Base-by-base conservation (phyloP, 1,140 invertebrate genomes). In the Lepidurus packardi region DNA sequence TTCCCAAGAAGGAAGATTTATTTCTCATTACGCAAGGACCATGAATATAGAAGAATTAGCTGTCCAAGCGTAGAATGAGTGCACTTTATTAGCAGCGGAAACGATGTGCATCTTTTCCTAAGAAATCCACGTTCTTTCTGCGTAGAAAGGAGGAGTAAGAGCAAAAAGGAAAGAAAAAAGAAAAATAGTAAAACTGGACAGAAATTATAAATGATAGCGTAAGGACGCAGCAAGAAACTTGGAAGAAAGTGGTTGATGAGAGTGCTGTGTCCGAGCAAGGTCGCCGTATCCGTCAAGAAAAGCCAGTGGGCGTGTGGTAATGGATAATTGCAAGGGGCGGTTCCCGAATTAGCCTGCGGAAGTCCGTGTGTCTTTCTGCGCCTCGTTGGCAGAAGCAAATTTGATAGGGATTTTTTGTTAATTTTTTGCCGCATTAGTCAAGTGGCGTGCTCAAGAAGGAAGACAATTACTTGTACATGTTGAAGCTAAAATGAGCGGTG, bases 261-360 rank as follows among this genome's bases (percentile, higher is more conserved):
- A 65, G 13, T 65, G 13, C 21, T 65, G 21, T 65, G 53, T 65
- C 53, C 9, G 16, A 9, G 53, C 53, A 65, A 65, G 53, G 8
- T 65, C 21, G 53, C 53, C 21, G 53, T 3, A 13, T 65, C 53
- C 53, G 53, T 65, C 53, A 65, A 65, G 53, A 5, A 13, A 16
- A 65, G 53, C 53, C 13, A 65, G 53, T 65, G 53, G 53, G 53
- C 53, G 16, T 65, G 53, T 65, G 53, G 53, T 65, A 65, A 65
- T 65, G 53, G 53, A 65, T 65, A 65, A 65, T 65, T 21, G 53
- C 53, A 65, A n/a, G 53, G 53, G 45, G 53, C 13, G 53, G 53
- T 9, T 7, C 9, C 53, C 21, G 16, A 65, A 65, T 7, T 16
- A n/a, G 53, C 53, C 53, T 21, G 53, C n/a, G 21, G 53, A 65